These are phyloP conservation scores for Bombylius discolor DNA, from an alignment of 2,888 invertebrate genomes.

Conservation along the genomic window DNA sequence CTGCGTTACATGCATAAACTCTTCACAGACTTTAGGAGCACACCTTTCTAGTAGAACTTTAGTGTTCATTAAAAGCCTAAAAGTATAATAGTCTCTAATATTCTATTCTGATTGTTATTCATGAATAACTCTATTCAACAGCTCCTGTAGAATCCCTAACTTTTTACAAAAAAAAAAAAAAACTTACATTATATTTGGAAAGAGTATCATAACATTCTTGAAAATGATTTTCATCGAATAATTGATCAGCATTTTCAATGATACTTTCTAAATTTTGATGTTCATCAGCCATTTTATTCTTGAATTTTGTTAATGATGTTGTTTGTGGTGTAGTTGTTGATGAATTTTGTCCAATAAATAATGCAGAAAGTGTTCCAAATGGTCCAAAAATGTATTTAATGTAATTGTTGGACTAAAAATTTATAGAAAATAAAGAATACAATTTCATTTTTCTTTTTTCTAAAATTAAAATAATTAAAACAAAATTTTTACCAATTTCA, in stretches of 20 bases:
- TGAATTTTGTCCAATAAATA: neutral
- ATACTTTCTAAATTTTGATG: conserved; percentile 28
- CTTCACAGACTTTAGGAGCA: too few species aligned
- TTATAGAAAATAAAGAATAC: too few species aligned
- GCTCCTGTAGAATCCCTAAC: too few species aligned
- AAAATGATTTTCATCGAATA: conserved; percentile 51
- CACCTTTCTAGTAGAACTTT: too few species aligned
- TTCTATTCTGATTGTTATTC: too few species aligned
- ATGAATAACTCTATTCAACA: too few species aligned
- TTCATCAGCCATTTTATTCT: conserved; percentile 14
- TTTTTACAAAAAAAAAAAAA: conserved; percentile 2
- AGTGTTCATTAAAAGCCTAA: too few species aligned
- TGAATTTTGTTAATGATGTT: neutral
- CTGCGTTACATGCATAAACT: too few species aligned
- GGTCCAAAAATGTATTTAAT: neutral
- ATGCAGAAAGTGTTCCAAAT: neutral
- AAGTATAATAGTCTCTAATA: too few species aligned
- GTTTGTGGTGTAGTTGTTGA: neutral
- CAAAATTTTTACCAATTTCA: too few species aligned
- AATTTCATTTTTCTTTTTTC: too few species aligned
- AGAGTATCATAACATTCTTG: conserved; percentile 51
- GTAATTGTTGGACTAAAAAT: neutral
- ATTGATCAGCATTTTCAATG: conserved; percentile 48
- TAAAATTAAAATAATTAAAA: too few species aligned
- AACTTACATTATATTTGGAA: conserved; percentile 41